Evolutionary conservation across 2,797 vertebrate species (phyloP).

Genomic region (Danio jaintianensis): DNA sequence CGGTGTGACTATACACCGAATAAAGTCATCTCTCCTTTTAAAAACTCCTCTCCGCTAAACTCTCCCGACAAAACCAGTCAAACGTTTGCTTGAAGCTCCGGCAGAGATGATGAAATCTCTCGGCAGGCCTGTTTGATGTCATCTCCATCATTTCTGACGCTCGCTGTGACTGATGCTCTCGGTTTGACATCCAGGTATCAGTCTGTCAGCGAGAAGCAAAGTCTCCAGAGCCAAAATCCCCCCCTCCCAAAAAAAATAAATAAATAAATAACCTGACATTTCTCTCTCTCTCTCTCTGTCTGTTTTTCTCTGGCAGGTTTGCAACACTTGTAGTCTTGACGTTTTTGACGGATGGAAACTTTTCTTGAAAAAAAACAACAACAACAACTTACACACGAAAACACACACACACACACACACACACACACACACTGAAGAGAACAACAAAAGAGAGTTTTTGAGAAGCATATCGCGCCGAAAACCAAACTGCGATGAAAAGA

Average conservation of each 20-base stretch:
- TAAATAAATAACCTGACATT: conserved; percentile 24
- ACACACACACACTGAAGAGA: conserved; percentile 41
- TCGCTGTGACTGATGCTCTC: conserved; percentile 41
- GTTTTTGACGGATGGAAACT: conserved; percentile 60
- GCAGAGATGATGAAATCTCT: conserved; percentile 21
- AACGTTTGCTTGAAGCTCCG: conserved; percentile 16
- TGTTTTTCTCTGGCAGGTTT: conserved; percentile 51
- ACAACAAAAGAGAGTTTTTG: conserved; percentile 39
- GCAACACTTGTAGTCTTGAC: conserved; percentile 60
- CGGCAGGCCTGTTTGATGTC: conserved; percentile 17
- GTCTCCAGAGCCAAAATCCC: conserved; percentile 33
- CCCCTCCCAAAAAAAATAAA: too few species aligned
- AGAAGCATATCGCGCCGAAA: conserved; percentile 61
- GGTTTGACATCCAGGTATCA: conserved; percentile 42
- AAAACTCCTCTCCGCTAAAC: not conserved
- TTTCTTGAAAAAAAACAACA: conserved; percentile 59
- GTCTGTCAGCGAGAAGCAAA: conserved; percentile 39
- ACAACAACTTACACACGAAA: conserved; percentile 35
- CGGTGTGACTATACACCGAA: not conserved
- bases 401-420: not conserved
- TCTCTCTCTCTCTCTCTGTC: conserved; percentile 46
- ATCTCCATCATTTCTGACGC: not conserved
- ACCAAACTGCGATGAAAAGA: conserved; percentile 43
- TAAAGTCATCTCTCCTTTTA: not conserved
- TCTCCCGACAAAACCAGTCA: not conserved